phyloP scores from a whole-genome alignment of 1,140 invertebrate species.

The Chironomus striatipennis region DNA sequence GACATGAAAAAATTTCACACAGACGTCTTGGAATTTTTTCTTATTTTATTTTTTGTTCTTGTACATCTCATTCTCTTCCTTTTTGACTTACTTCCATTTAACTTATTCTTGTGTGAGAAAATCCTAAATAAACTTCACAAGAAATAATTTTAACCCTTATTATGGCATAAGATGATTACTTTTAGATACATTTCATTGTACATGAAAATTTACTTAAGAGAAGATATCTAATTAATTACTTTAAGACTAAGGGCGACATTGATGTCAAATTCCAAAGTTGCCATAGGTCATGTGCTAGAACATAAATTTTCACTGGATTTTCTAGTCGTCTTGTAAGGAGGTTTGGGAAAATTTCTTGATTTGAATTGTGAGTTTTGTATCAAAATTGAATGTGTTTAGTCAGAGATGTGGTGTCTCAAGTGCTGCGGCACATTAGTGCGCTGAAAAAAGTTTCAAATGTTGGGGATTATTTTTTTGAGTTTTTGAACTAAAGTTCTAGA shows the following conservation, averaged over 20 bases:
- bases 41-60: neutral
- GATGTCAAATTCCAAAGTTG: conserved; percentile 16
- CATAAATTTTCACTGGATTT: neutral
- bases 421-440: too few species aligned
- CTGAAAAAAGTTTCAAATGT: too few species aligned
- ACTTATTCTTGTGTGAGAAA: conserved; percentile 17
- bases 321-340: too few species aligned
- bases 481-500: too few species aligned
- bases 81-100: neutral
- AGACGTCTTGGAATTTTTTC: conserved; percentile 6
- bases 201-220: conserved; percentile 4
- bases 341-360: too few species aligned
- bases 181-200: neutral
- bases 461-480: too few species aligned
- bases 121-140: conserved; percentile 3
- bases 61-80: neutral
- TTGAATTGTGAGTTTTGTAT: too few species aligned
- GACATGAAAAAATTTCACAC: neutral
- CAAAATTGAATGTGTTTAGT: too few species aligned
- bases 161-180: too few species aligned
- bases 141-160: neutral
- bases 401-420: too few species aligned
- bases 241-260: neutral
- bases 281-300: conserved; percentile 10
- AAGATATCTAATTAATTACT: conserved; percentile 11